Conservation (phyloP, 2,888 invertebrate species). For the Imbricaverruca yamaguchii region DNA sequence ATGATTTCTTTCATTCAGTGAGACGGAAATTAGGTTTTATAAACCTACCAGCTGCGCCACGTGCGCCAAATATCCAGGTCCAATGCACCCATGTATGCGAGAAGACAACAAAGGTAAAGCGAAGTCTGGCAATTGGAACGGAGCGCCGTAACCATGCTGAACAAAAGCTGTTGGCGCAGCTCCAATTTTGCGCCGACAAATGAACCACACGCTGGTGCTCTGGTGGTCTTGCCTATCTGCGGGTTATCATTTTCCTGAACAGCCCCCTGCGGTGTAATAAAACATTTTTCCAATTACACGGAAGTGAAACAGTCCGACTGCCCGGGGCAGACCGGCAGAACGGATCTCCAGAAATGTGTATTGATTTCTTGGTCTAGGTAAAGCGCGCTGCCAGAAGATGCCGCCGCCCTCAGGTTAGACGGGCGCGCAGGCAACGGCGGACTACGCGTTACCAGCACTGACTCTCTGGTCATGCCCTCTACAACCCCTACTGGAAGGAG, state of each 20-base stretch:
- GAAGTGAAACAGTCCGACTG: neutral
- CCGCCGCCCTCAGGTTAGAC: neutral
- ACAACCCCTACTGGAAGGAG: no score
- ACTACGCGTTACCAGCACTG: neutral
- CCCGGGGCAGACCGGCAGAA: neutral
- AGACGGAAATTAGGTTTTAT: no score
- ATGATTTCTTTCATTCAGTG: no score
- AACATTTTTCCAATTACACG: constrained; percentile 19
- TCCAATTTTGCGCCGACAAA: neutral
- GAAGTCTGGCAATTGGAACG: neutral
- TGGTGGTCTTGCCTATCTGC: neutral
- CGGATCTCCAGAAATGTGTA: constrained; percentile 8
- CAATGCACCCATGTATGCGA: no score
- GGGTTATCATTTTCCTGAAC: neutral
- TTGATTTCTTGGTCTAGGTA: constrained; percentile 17
- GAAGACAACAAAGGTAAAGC: no score
- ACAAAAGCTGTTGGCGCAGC: neutral
- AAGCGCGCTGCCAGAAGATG: constrained; percentile 4
- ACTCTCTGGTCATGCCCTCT: no score
- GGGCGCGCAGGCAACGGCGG: neutral
- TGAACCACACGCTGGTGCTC: neutral
- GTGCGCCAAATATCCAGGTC: no score
- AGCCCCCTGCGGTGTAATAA: neutral
- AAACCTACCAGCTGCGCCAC: no score
- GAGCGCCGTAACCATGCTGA: neutral